Conservation (phyloP, 1,140 invertebrate genomes). For the Aricia agestis region DNA sequence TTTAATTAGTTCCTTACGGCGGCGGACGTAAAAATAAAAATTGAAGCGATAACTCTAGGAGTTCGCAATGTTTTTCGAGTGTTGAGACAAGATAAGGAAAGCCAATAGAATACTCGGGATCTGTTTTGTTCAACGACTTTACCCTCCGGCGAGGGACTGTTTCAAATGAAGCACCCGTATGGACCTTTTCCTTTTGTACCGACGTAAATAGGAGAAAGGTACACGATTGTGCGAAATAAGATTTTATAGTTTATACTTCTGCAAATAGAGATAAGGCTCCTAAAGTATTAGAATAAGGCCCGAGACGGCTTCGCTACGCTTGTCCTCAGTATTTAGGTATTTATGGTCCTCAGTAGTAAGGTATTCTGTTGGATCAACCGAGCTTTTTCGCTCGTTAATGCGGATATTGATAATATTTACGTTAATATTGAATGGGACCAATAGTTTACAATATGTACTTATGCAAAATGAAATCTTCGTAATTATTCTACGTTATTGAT, state of each 20-base stretch:
- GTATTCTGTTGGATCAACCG: no score
- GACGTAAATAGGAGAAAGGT: constrained; percentile 7
- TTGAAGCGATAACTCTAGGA: neutral
- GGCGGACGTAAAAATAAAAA: neutral
- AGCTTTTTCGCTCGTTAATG: no score
- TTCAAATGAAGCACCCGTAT: constrained; percentile 7
- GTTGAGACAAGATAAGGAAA: constrained; percentile 10
- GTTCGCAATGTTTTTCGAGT: neutral
- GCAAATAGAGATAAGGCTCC: constrained; percentile 4
- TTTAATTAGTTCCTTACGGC: neutral
- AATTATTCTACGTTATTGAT: neutral
- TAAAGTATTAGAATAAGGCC: constrained; percentile 1
- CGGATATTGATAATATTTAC: neutral
- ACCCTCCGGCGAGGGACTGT: constrained; percentile 8
- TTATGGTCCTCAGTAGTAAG: no score
- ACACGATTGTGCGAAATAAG: constrained; percentile 4
- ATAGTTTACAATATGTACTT: no score
- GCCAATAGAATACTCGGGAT: constrained; percentile 7
- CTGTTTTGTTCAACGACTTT: constrained; percentile 11
- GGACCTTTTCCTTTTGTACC: constrained; percentile 15
- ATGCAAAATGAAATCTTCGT: neutral
- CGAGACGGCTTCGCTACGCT: neutral
- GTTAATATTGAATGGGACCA: no score
- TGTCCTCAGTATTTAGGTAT: no score
- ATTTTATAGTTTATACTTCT: constrained; percentile 4